phyloP scores from a whole-genome alignment of 2,888 invertebrate species.

The Crossocerus cetratus region DNA sequence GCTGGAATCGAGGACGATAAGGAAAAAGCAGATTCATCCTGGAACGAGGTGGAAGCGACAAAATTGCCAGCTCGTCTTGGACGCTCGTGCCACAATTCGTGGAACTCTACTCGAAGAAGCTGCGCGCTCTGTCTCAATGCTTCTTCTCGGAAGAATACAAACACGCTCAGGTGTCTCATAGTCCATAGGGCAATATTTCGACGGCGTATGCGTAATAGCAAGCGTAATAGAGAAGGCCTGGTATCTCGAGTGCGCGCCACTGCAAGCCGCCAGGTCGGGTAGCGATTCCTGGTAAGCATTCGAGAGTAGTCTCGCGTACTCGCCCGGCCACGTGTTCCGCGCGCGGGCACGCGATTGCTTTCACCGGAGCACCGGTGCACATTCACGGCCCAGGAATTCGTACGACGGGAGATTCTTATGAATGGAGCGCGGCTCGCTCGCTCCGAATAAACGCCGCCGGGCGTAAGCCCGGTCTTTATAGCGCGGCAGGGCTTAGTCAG shows the following conservation, averaged over 20 bases:
- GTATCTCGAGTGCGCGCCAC: slow-evolving; percentile 18
- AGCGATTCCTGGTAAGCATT: slow-evolving; percentile 43
- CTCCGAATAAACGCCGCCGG: neutral
- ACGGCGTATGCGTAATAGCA: neutral
- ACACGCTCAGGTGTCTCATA: neutral
- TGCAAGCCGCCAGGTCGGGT: slow-evolving; percentile 25
- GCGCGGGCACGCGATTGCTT: slow-evolving; percentile 42
- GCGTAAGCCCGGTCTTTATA: neutral
- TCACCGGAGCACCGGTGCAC: slow-evolving; percentile 49
- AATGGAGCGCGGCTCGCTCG: slow-evolving; percentile 34
- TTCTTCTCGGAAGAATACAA: too few relatives aligned
- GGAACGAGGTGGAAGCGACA: neutral
- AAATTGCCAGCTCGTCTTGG: too few relatives aligned
- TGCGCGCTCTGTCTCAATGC: too few relatives aligned
- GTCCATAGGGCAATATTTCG: neutral
- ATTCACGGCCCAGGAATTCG: slow-evolving; percentile 58
- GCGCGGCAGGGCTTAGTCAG: neutral
- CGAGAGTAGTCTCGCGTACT: slow-evolving; percentile 51
- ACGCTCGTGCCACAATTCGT: too few relatives aligned
- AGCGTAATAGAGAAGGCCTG: slow-evolving; percentile 13
- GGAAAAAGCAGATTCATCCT: neutral
- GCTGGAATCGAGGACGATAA: neutral
- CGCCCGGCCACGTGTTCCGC: slow-evolving; percentile 35
- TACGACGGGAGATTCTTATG: slow-evolving; percentile 23
- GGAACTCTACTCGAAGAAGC: too few relatives aligned